Conservation (phyloP, 2,113 vertebrate genomes). For the Albula glossodonta region DNA sequence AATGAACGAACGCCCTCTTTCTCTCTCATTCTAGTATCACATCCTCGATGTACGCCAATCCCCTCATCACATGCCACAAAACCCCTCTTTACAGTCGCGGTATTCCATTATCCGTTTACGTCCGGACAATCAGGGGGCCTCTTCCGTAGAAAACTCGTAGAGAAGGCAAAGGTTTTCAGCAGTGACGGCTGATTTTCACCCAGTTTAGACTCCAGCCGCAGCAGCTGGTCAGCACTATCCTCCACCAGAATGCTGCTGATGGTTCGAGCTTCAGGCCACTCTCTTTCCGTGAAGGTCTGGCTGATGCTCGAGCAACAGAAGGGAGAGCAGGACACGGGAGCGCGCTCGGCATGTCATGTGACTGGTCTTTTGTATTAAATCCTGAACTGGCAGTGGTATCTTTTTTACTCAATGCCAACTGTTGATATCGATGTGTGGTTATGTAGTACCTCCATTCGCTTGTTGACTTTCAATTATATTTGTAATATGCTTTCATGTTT, state of each 20-base stretch:
- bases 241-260: constrained; percentile 25
- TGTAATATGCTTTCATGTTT: neutral
- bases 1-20: constrained; percentile 18
- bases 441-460: neutral
- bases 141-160: neutral
- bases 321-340: constrained; percentile 39
- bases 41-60: constrained; percentile 55
- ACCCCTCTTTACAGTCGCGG: constrained; percentile 48
- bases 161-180: neutral
- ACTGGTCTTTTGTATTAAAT: constrained; percentile 22
- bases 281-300: constrained; percentile 24
- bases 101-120: constrained; percentile 20
- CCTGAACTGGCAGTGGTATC: constrained; percentile 15
- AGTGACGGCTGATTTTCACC: neutral
- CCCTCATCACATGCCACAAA: constrained; percentile 53
- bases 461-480: neutral
- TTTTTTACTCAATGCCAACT: constrained; percentile 40
- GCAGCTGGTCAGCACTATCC: constrained; percentile 16
- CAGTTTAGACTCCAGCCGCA: neutral
- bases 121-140: neutral
- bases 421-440: constrained; percentile 35
- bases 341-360: constrained; percentile 63
- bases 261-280: constrained; percentile 31
- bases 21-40: constrained; percentile 46
- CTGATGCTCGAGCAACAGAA: constrained; percentile 39